Evolutionary conservation across 2,888 invertebrate species (phyloP).

Genomic region (Hirtodrosophila alboralis): DNA sequence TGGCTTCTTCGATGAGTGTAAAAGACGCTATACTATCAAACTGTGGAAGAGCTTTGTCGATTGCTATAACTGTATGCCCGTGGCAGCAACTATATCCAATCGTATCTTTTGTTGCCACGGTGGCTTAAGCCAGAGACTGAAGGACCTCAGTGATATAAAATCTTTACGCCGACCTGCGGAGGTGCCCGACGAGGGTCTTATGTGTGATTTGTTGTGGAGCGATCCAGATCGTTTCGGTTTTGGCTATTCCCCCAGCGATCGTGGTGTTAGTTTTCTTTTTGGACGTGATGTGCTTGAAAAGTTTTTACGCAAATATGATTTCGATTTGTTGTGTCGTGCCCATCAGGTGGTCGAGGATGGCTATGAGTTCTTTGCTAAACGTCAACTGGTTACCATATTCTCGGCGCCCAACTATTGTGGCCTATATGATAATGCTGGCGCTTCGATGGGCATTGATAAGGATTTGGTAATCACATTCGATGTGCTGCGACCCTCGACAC

Average conservation of each 20-base stretch:
- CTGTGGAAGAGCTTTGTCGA: constrained; percentile 99
- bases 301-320: constrained; percentile 92
- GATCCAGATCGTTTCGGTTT: constrained; percentile 97
- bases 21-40: constrained; percentile 96
- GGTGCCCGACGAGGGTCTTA: constrained; percentile 96
- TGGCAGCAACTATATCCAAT: constrained; percentile 96
- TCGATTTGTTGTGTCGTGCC: constrained; percentile 98
- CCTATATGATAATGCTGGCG: constrained; percentile 98
- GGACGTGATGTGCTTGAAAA: constrained; percentile 90
- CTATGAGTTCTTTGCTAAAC: constrained; percentile 99
- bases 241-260: constrained; percentile 98
- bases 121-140: constrained; percentile 93
- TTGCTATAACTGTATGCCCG: constrained; percentile 86
- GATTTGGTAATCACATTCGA: constrained; percentile 96
- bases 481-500: constrained; percentile 14
- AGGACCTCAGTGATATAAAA: constrained; percentile 97
- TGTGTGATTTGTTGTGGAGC: constrained; percentile 98
- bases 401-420: constrained; percentile 99
- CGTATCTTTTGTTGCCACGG: constrained; percentile 90
- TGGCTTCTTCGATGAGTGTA: constrained; percentile 96
- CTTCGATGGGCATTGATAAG: constrained; percentile 99
- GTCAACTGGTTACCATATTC: constrained; percentile 98
- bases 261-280: constrained; percentile 41
- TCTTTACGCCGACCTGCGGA: constrained; percentile 98
- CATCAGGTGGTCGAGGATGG: constrained; percentile 99